Evolutionary conservation across 2,113 vertebrate species (phyloP).

Genomic region (Piprites chloris): DNA sequence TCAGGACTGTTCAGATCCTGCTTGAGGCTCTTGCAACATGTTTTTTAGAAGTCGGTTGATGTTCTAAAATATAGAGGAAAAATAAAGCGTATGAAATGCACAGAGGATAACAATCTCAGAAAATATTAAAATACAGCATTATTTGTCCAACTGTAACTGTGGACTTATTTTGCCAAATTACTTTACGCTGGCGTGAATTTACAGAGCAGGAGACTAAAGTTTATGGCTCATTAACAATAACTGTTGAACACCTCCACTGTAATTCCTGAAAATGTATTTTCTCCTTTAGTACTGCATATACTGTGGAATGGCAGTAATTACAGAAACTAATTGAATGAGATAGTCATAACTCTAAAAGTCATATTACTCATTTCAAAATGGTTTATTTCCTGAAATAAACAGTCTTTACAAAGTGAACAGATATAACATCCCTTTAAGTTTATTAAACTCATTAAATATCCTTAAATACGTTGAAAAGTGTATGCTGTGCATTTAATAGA

Average conservation of each 20-base stretch:
- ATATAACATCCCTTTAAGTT: conserved; percentile 44
- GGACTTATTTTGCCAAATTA: conserved; percentile 36
- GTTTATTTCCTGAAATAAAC: conserved; percentile 63
- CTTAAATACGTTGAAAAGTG: conserved; percentile 48
- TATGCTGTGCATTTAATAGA: conserved; percentile 34
- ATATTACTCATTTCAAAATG: conserved; percentile 53
- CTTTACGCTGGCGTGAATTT: conserved; percentile 40
- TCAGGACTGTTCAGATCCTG: not conserved
- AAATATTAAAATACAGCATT: not conserved
- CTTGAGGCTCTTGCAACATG: not conserved
- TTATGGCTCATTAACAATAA: conserved; percentile 67
- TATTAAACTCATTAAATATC: conserved; percentile 69
- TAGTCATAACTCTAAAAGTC: conserved; percentile 60
- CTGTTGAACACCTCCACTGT: conserved; percentile 57
- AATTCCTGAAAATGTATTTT: conserved; percentile 64
- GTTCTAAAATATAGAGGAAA: not conserved
- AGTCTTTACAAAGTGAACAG: conserved; percentile 3
- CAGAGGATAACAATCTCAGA: not conserved
- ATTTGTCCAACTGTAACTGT: conserved; percentile 50
- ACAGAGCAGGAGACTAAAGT: conserved; percentile 48
- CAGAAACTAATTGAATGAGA: conserved; percentile 69
- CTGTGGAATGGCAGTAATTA: conserved; percentile 62
- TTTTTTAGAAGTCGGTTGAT: not conserved
- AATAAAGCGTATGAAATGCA: not conserved
- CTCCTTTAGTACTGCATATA: conserved; percentile 39